Evolutionary conservation across 1,140 invertebrate genomes (phyloP), one percentile per base, ranked within the genome.

Genomic region (Theocolax elegans): DNA sequence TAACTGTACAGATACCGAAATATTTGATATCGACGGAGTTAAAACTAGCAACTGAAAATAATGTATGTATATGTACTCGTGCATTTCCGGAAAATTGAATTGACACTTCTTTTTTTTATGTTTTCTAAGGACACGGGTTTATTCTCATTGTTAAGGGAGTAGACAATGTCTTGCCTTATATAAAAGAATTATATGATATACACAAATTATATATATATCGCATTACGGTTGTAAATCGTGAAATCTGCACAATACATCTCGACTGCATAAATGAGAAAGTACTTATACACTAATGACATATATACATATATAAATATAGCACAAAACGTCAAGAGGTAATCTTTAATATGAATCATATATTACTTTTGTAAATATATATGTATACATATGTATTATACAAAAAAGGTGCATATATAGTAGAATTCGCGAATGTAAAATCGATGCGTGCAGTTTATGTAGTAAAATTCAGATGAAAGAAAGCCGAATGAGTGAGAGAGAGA

Each of bases 111-210:
- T 38, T 12, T n/a, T 65, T 27, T 65, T 53, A 29, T 35, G 9
- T 38, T 54, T 12, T n/a, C 23, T 27, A 19, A 29, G n/a, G 17
- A 54, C 15, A 2, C 4, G 27, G 9, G 40, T 21, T 66, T 44
- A 67, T 59, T 17, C 42, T 19, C n/a, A 38, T 48, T n/a, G 31
- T 35, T 35, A 35, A 35, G 49, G 27, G 54, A 65, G 66, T 38
- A 62, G 69, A 71, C 46, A 64, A 51, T 72, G 67, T 70, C 72
- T 73, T 75, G 75, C 75, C 75, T 77, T 77, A 75, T 73, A 71
- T 71, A 35, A n/a, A 68, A 13, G 42, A 72, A 74, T 68, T 65
- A 65, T 73, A 63, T 46, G 25, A 59, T 69, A 69, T 27, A 56
- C 1, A 40, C 15, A 3, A 3, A 6, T 44, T 53, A 53, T 7